Conservation (phyloP, 2,888 invertebrate species). For the Galerucella nymphaeae region DNA sequence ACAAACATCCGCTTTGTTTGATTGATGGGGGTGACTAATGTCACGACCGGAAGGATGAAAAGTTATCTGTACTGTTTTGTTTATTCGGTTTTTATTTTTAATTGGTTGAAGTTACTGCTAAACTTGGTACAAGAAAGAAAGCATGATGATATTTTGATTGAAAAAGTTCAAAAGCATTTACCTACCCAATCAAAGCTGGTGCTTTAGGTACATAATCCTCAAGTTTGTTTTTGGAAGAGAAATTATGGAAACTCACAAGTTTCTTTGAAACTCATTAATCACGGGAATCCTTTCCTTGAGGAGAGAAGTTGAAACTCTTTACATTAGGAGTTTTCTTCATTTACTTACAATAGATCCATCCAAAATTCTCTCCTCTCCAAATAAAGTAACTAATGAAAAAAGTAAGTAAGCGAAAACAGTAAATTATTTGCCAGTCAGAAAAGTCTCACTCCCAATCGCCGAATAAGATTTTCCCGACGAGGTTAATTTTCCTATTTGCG, state of each 20-base stretch:
- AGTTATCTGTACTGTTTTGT: too few species aligned
- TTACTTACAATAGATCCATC: constrained; percentile 27
- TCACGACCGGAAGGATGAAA: too few species aligned
- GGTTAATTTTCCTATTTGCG: constrained; percentile 33
- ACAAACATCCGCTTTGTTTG: too few species aligned
- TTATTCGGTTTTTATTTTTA: too few species aligned
- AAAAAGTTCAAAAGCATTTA: background rate
- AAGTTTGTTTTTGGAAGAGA: constrained; percentile 17
- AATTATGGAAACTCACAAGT: constrained; percentile 37
- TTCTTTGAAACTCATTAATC: constrained; percentile 41
- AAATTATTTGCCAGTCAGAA: constrained; percentile 27
- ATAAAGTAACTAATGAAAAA: background rate
- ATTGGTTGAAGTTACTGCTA: background rate
- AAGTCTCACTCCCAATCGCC: constrained; percentile 33
- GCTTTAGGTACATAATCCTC: background rate
- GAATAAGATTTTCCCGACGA: constrained; percentile 28
- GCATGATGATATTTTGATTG: background rate
- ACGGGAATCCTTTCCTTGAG: constrained; percentile 29
- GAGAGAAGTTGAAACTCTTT: constrained; percentile 31
- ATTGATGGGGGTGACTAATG: too few species aligned
- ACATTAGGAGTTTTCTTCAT: constrained; percentile 30
- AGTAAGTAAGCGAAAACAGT: constrained; percentile 6
- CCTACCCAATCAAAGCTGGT: background rate
- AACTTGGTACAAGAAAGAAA: background rate
- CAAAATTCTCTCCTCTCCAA: too few species aligned